phyloP scores from a whole-genome alignment of 2,888 invertebrate genomes.

The Leptopterna dolabrata region DNA sequence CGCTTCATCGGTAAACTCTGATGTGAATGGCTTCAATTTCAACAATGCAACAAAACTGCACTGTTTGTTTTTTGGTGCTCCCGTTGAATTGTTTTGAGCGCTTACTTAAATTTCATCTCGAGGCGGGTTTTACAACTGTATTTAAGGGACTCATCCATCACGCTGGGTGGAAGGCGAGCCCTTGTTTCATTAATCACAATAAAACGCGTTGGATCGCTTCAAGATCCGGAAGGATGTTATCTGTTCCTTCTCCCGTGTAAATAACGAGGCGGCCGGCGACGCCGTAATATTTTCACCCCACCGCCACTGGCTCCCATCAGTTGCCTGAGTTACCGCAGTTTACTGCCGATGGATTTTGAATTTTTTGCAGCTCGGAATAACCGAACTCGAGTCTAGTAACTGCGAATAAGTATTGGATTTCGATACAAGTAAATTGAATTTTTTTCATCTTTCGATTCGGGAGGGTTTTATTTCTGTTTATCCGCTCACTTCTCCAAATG shows the following conservation, averaged over 20 bases:
- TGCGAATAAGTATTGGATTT: no score
- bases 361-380: no score
- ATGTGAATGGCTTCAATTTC: no score
- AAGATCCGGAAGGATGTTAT: conserved; percentile 27
- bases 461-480: no score
- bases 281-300: neutral
- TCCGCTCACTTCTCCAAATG: no score
- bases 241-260: neutral
- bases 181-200: conserved; percentile 16
- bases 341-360: neutral
- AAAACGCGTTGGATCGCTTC: conserved; percentile 13
- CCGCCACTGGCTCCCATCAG: neutral
- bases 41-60: no score
- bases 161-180: neutral
- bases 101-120: neutral
- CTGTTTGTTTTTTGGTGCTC: no score
- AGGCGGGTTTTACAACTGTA: neutral
- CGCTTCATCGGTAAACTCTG: no score
- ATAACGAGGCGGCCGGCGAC: conserved; percentile 3
- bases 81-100: neutral
- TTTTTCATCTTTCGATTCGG: no score
- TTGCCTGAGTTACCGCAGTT: neutral
- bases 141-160: neutral
- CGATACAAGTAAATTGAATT: no score
- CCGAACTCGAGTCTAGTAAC: no score